Evolutionary conservation across 1,140 invertebrate species (phyloP), one percentile per base, ranked within the genome.

Genomic region (Drosophila pandora): DNA sequence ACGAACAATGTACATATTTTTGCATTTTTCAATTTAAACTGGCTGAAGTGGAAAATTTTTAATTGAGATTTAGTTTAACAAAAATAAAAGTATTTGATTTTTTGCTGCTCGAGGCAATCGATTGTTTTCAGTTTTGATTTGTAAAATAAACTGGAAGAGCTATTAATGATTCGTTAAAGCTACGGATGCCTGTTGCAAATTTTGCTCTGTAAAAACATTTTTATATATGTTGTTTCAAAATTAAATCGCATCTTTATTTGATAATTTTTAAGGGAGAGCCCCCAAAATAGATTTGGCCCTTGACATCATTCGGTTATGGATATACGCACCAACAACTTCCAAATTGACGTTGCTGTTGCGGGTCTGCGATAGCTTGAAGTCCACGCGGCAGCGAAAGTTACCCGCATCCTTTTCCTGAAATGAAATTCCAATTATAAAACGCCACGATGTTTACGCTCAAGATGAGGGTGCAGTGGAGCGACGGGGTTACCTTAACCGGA

Each of bases 311-410:
- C 25, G 10, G 30, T 58, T 73, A 39, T 53, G 25, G 34, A 8
- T 55, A 81, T 81, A 95, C 95, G 95, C 92, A 97, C 96, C 95
- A 77, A 97, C 95, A 79, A 97, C 95, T 73, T 95, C 95, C 59
- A 97, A 94, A 69, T 95, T 94, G 73, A 97, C 94, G 78, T 95
- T 95, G 78, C 95, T 95, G 91, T 96, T 97, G 62, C 95, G 94
- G 32, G 96, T 97, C 3, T 96, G 96, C 30, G 95, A 96, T 59
- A 95, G 94, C 57, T 94, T 94, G 88, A 96, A 97, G 91, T 97
- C 96, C 41, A 97, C 96, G 49, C 95, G 92, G 92, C 95, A 96
- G 67, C 95, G 93, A 92, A 96, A 96, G 45, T 95, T 94, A 3
- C 95, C 95, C 71, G 95, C 94, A 91, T 96, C 96, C 37, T 93